Evolutionary conservation across 2,113 vertebrate genomes (phyloP).

Genomic region (Meles meles): DNA sequence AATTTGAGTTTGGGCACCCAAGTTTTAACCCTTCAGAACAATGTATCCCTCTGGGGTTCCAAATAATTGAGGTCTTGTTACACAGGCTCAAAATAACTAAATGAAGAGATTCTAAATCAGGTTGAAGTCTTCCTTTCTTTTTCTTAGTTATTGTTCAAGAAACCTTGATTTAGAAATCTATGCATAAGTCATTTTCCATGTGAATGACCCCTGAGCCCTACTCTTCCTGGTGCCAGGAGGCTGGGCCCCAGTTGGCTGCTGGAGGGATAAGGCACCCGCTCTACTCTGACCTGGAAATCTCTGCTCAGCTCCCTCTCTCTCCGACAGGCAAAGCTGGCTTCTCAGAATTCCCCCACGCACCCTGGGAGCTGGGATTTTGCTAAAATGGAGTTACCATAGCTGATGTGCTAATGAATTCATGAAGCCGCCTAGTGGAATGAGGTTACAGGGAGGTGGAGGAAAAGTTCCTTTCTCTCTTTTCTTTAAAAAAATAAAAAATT

Average conservation of each 20-base stretch:
- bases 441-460: not conserved
- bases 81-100: not conserved
- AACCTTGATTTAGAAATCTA: not conserved
- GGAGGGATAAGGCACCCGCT: not conserved
- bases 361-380: not conserved
- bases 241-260: no score
- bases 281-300: constrained; percentile 21
- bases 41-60: not conserved
- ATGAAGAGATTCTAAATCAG: not conserved
- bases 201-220: not conserved
- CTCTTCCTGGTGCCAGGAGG: not conserved
- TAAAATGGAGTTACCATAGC: not conserved
- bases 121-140: not conserved
- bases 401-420: constrained; percentile 56
- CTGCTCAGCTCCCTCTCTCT: not conserved
- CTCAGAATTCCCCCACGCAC: not conserved
- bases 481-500: not conserved
- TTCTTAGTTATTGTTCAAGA: not conserved
- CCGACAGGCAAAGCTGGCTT: not conserved
- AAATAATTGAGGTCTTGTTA: constrained; percentile 18
- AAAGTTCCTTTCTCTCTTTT: constrained; percentile 28
- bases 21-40: not conserved
- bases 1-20: not conserved
- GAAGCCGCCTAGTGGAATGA: not conserved
- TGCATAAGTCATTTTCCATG: not conserved